Evolutionary conservation across 2,888 invertebrate species (phyloP).

Genomic region (Agapetus fuscipes): DNA sequence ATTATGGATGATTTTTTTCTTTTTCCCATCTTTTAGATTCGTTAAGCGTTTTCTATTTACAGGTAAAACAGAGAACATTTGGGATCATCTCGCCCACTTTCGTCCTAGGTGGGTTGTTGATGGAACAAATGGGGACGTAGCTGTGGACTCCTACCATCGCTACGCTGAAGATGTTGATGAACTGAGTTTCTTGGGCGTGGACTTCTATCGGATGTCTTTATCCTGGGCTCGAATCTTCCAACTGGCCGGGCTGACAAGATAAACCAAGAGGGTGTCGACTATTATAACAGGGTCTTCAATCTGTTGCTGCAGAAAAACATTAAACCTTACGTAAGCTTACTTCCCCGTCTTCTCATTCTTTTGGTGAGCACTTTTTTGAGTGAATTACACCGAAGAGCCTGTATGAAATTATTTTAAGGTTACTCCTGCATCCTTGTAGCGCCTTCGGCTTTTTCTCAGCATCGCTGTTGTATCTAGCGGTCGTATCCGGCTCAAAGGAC

Average conservation of each 20-base stretch:
- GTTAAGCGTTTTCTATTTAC: background rate
- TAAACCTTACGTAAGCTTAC: slow-evolving; percentile 43
- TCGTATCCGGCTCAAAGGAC: no score
- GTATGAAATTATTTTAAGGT: no score
- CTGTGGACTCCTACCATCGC: slow-evolving; percentile 60
- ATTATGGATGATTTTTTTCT: no score
- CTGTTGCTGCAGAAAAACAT: slow-evolving; percentile 53
- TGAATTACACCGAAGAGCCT: no score
- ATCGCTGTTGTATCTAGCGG: no score
- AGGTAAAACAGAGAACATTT: slow-evolving; percentile 58
- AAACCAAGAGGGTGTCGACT: slow-evolving; percentile 51
- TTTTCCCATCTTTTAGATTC: no score
- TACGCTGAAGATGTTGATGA: slow-evolving; percentile 51
- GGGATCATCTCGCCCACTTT: slow-evolving; percentile 47
- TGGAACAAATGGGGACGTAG: slow-evolving; percentile 53
- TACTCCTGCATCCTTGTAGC: no score
- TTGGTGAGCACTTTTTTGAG: no score
- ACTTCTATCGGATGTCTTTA: slow-evolving; percentile 48
- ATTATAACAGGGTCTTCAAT: slow-evolving; percentile 57
- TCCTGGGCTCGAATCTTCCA: slow-evolving; percentile 58
- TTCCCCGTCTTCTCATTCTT: no score
- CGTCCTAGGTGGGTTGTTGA: slow-evolving; percentile 51
- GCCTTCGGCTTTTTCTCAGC: no score
- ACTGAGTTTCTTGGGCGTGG: slow-evolving; percentile 41
- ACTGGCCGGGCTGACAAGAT: slow-evolving; percentile 45